Conservation (phyloP, 2,888 invertebrate species). For the Drosophila buzzatii region DNA sequence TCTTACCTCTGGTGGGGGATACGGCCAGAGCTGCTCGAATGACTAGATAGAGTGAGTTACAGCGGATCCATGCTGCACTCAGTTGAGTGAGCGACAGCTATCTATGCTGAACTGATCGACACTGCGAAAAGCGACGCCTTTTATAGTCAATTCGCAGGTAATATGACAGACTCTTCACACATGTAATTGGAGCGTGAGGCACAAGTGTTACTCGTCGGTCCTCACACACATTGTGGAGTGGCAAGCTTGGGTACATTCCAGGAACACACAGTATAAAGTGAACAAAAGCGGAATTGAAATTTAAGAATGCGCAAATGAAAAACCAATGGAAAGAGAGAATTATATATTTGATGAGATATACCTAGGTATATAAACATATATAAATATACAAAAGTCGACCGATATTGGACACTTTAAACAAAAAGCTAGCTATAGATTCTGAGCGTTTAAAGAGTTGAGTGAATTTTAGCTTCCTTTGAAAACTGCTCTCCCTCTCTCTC, state of each 20-base stretch:
- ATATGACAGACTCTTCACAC: not conserved
- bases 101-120: not conserved
- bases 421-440: not conserved
- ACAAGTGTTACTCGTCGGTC: not conserved
- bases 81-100: not conserved
- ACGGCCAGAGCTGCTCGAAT: not conserved
- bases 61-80: not conserved
- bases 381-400: not conserved
- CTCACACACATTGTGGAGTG: not conserved
- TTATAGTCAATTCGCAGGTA: not conserved
- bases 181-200: not conserved
- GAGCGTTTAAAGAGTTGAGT: not conserved
- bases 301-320: not conserved
- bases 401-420: not conserved
- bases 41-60: not conserved
- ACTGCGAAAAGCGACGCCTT: not conserved
- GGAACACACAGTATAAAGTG: not conserved
- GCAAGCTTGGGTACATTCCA: not conserved
- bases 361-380: not conserved
- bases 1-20: too few species aligned
- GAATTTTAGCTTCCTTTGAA: not conserved
- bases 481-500: not conserved
- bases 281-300: not conserved
- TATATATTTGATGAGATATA: not conserved
- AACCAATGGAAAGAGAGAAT: not conserved